Percentiles rank a stretch among this genome's conserved stretches.
Evolutionary conservation across 2,797 vertebrate genomes (phyloP).

Genomic region (Geotrypetes seraphini): DNA sequence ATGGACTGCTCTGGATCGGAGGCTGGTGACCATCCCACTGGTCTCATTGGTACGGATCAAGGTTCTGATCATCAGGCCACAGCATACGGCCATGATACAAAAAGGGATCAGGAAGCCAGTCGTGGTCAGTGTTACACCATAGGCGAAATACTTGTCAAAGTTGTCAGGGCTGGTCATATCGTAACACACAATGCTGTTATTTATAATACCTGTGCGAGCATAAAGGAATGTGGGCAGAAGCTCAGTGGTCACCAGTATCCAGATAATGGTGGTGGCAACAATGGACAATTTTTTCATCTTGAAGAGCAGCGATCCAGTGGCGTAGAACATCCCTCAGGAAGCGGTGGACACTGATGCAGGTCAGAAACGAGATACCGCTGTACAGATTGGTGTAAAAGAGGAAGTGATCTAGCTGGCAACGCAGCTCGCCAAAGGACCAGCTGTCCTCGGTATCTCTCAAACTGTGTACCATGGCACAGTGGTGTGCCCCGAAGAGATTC

Average conservation of each 20-base stretch:
- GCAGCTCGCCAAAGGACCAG: constrained; percentile 38
- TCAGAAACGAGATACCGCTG: constrained; percentile 45
- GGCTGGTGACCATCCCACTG: accelerated
- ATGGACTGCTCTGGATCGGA: constrained; percentile 27
- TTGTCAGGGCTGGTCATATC: constrained; percentile 22
- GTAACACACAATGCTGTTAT: constrained; percentile 35
- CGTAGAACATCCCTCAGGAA: constrained; percentile 48
- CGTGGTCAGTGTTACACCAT: constrained; percentile 15
- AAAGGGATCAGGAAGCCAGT: constrained; percentile 40
- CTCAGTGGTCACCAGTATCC: constrained; percentile 30
- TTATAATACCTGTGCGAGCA: constrained; percentile 17
- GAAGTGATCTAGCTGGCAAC: constrained; percentile 38
- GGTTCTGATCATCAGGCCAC: constrained; percentile 29
- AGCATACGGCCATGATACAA: constrained; percentile 27
- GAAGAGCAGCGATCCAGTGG: constrained; percentile 25
- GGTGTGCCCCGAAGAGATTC: too few species aligned
- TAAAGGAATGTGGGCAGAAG: constrained; percentile 35
- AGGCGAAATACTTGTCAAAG: constrained; percentile 33
- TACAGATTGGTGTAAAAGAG: constrained; percentile 45
- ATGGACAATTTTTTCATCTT: constrained; percentile 13
- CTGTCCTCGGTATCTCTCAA: too few species aligned
- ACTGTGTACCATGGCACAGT: too few species aligned
- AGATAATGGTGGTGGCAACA: background rate
- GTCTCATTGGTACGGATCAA: constrained; percentile 8
- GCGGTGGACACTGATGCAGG: constrained; percentile 41